phyloP scores from a whole-genome alignment of 2,113 vertebrate genomes.

The Eretmochelys imbricata region DNA sequence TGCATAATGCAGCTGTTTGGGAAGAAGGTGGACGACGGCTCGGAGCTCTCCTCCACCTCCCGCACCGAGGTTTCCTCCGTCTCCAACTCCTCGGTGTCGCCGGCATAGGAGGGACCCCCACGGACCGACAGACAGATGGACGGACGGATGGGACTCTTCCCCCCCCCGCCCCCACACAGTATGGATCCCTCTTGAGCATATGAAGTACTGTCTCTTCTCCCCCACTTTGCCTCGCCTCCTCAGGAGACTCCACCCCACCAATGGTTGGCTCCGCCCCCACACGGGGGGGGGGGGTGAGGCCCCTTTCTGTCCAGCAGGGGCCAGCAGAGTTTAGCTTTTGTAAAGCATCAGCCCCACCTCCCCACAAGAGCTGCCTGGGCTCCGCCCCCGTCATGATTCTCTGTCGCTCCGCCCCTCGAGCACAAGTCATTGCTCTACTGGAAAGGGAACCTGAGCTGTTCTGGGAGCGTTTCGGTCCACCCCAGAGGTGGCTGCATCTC shows the following conservation, averaged over 20 bases:
- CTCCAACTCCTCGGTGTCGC: constrained; percentile 85
- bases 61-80: constrained; percentile 86
- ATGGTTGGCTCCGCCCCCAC: background rate
- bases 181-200: background rate
- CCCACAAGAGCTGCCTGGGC: too few relatives aligned
- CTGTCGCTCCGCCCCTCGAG: background rate
- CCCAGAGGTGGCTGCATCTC: background rate
- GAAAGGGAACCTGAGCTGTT: background rate
- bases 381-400: background rate
- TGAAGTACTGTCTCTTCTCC: background rate
- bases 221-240: background rate
- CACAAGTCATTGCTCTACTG: too few relatives aligned
- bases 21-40: constrained; percentile 87
- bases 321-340: background rate
- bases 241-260: background rate
- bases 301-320: background rate
- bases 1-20: constrained; percentile 92
- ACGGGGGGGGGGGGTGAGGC: background rate
- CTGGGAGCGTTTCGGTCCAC: too few relatives aligned
- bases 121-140: background rate
- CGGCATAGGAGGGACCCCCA: constrained; percentile 76
- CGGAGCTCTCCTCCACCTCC: constrained; percentile 85
- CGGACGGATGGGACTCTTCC: background rate
- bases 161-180: background rate
- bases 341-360: background rate